Conservation (phyloP, 2,888 invertebrate species). For the Watsonalla binaria region DNA sequence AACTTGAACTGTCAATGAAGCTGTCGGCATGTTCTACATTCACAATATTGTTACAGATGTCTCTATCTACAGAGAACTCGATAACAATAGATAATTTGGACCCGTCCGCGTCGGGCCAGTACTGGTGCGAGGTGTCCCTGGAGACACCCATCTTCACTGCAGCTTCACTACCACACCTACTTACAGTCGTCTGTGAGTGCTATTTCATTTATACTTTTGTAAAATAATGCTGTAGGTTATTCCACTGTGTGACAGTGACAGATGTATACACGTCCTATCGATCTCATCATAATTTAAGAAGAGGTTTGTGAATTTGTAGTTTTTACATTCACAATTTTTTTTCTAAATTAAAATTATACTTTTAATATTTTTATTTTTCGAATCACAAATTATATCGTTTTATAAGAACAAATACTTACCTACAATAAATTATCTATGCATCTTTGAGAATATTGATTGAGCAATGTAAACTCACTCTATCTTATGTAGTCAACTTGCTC, state of each 20-base stretch:
- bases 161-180: constrained; percentile 85
- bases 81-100: constrained; percentile 86
- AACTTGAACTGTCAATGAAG: too few species aligned
- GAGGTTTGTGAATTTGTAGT: too few species aligned
- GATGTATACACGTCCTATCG: too few species aligned
- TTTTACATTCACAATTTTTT: too few species aligned
- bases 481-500: too few species aligned
- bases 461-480: too few species aligned
- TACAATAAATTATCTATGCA: too few species aligned
- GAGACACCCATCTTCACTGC: constrained; percentile 91
- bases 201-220: constrained; percentile 1
- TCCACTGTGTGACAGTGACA: not conserved
- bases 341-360: too few species aligned
- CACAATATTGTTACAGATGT: constrained; percentile 52
- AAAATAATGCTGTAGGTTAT: too few species aligned
- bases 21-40: not conserved
- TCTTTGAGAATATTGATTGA: too few species aligned
- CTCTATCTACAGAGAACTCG: constrained; percentile 66
- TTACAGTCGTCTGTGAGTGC: constrained; percentile 89
- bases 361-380: not conserved
- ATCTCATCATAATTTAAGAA: not conserved
- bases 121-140: constrained; percentile 90
- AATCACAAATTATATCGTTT: too few species aligned
- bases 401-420: too few species aligned
- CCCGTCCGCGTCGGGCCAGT: constrained; percentile 87